These are phyloP conservation scores for Oxyruncus cristatus DNA, from an alignment of 2,113 vertebrate species.

Conservation along the genomic window DNA sequence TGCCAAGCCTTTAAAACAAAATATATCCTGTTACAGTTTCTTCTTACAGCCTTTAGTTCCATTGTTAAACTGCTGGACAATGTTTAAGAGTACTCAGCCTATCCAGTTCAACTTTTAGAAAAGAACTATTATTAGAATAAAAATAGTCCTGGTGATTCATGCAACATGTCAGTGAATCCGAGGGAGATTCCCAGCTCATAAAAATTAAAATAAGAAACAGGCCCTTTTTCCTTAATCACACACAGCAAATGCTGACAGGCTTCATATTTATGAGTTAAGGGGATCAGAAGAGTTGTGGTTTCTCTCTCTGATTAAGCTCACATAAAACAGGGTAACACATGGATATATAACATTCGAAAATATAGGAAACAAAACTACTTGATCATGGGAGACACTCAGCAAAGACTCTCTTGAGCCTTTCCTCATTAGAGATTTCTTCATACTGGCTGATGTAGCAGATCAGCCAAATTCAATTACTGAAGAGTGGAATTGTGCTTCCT, in stretches of 20 bases:
- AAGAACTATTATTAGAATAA: neutral
- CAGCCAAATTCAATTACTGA: neutral
- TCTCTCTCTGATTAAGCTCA: neutral
- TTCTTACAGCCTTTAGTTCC: neutral
- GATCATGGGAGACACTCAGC: neutral
- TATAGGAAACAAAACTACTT: neutral
- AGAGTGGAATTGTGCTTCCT: neutral
- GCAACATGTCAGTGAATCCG: neutral
- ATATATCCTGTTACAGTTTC: neutral
- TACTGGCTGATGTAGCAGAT: neutral
- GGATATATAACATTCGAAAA: neutral
- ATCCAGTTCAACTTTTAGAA: neutral
- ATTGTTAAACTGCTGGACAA: slow-evolving; percentile 11
- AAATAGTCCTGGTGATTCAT: slow-evolving; percentile 23
- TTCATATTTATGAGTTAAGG: neutral
- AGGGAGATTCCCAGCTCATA: slow-evolving; percentile 4
- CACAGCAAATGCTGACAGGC: neutral
- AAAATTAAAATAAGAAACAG: neutral
- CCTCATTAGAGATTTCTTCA: neutral
- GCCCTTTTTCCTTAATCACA: neutral
- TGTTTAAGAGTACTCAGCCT: neutral
- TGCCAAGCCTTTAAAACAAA: slow-evolving; percentile 19
- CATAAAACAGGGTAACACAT: neutral
- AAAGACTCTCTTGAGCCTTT: neutral
- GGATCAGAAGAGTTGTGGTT: neutral